phyloP scores from a whole-genome alignment of 1,140 invertebrate genomes.

The Sarcophaga peregrina region DNA sequence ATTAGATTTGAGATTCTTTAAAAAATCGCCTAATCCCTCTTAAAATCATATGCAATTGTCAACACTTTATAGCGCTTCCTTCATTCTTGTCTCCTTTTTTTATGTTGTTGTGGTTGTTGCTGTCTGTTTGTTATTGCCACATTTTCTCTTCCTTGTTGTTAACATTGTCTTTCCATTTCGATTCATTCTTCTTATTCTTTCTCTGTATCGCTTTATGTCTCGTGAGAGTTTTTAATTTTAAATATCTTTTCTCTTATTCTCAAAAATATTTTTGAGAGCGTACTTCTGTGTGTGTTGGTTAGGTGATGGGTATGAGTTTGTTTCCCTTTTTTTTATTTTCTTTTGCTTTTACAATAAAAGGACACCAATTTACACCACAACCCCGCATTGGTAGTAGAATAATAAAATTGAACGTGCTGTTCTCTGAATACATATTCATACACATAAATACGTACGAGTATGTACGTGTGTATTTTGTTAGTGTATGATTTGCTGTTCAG shows the following conservation, averaged over 20 bases:
- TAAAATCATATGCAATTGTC: neutral
- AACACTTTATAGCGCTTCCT: constrained; percentile 10
- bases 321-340: constrained; percentile 1
- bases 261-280: neutral
- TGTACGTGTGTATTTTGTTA: neutral
- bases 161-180: neutral
- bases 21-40: neutral
- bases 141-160: constrained; percentile 15
- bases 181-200: neutral
- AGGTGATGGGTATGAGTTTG: neutral
- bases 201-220: neutral
- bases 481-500: neutral
- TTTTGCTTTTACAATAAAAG: constrained; percentile 29
- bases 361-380: constrained; percentile 24
- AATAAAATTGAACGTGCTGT: too few species aligned
- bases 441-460: too few species aligned
- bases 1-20: neutral
- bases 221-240: constrained; percentile 7
- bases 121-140: neutral
- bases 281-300: neutral
- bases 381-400: neutral
- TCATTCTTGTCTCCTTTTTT: neutral
- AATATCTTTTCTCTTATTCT: constrained; percentile 1
- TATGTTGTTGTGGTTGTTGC: too few species aligned
- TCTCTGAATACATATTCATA: too few species aligned